Percentiles rank a stretch among this genome's conserved stretches.
Evolutionary conservation across 2,888 invertebrate genomes (phyloP).

Genomic region (Drosophila ezoana): DNA sequence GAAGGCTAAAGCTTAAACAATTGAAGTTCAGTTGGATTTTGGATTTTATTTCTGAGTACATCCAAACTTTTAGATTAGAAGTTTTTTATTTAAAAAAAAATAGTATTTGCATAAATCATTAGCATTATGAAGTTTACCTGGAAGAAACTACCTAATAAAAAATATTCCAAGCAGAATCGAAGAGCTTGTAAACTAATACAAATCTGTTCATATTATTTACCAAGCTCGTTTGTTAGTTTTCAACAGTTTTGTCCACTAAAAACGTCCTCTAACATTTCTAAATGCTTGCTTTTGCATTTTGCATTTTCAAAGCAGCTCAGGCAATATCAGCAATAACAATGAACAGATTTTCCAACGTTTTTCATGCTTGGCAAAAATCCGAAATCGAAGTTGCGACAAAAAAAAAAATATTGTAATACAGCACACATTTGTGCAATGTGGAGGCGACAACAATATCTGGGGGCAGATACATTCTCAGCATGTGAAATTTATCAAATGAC

Average conservation of each 20-base stretch:
- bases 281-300: background rate
- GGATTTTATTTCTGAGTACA: no score
- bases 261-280: background rate
- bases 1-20: no score
- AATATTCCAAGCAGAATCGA: no score
- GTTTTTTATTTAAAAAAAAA: no score
- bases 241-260: background rate
- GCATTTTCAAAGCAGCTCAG: slow-evolving; percentile 7
- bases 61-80: no score
- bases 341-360: slow-evolving; percentile 11
- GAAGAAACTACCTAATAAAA: no score
- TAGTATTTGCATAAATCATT: no score
- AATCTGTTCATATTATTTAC: background rate
- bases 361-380: slow-evolving; percentile 19
- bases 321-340: slow-evolving; percentile 3
- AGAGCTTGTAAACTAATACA: no score
- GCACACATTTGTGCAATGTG: slow-evolving; percentile 62
- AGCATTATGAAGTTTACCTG: no score
- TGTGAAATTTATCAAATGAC: slow-evolving; percentile 76
- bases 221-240: no score
- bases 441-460: slow-evolving; percentile 36
- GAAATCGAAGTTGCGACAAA: slow-evolving; percentile 42
- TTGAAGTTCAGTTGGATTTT: no score
- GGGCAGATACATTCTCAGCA: slow-evolving; percentile 71
- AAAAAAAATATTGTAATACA: slow-evolving; percentile 21